These are phyloP conservation scores for Platypus cylindrus DNA, from an alignment of 2,888 invertebrate species.

Conservation along the genomic window DNA sequence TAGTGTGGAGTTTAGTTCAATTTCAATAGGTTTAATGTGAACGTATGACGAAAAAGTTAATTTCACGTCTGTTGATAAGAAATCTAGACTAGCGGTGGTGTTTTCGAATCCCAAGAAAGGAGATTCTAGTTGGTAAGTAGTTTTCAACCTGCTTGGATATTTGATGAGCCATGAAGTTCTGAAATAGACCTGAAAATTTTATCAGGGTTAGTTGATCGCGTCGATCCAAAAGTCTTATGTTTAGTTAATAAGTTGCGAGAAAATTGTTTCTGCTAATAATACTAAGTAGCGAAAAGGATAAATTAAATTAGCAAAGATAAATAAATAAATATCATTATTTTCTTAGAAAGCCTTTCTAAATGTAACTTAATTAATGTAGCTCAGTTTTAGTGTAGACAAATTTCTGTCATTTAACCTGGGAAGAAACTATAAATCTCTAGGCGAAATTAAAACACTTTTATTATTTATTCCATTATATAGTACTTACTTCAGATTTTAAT, in stretches of 20 bases:
- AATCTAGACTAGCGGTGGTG: constrained; percentile 30
- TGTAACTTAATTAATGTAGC: too few species aligned
- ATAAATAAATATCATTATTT: too few species aligned
- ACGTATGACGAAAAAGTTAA: constrained; percentile 29
- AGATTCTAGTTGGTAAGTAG: constrained; percentile 31
- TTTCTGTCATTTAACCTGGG: too few species aligned
- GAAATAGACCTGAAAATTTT: constrained; percentile 21
- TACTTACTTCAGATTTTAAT: constrained; percentile 24
- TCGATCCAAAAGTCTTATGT: too few species aligned
- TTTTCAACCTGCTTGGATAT: constrained; percentile 27
- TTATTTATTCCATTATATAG: neutral
- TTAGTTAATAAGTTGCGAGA: too few species aligned
- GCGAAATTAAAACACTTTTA: neutral
- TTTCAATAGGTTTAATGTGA: constrained; percentile 30
- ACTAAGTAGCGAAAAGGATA: too few species aligned
- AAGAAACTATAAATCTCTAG: too few species aligned
- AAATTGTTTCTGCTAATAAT: too few species aligned
- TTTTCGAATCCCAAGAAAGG: constrained; percentile 35
- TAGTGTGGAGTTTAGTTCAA: constrained; percentile 27
- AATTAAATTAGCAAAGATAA: too few species aligned
- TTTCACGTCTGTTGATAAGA: constrained; percentile 26
- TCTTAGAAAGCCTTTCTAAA: too few species aligned
- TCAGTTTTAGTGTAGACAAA: too few species aligned
- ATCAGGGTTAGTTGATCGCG: constrained; percentile 3
- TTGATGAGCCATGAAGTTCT: constrained; percentile 23